Conservation (phyloP, 2,888 invertebrate genomes). For the Rhyacophila evoluta region DNA sequence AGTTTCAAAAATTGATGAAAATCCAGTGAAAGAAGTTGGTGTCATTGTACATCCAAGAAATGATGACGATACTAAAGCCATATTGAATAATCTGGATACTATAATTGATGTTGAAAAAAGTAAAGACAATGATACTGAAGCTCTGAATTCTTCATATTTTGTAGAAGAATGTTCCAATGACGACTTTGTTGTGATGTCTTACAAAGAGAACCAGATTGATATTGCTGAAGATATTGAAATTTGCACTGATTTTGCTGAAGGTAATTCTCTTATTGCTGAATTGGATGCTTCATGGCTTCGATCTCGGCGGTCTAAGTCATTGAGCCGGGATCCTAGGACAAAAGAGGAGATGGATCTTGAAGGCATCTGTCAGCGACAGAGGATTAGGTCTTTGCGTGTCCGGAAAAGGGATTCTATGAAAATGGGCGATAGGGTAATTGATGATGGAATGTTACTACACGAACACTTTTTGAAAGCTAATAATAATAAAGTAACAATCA, state of each 20-base stretch:
- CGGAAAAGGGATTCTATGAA: background rate
- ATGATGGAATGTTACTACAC: background rate
- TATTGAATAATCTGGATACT: background rate
- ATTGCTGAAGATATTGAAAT: constrained; percentile 51
- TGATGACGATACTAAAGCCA: background rate
- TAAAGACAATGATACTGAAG: background rate
- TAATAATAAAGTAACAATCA: background rate
- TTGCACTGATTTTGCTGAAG: constrained; percentile 51
- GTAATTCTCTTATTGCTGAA: constrained; percentile 43
- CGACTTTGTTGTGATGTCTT: constrained; percentile 50
- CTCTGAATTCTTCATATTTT: constrained; percentile 35
- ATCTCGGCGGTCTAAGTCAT: constrained; percentile 16
- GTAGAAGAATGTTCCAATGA: constrained; percentile 47
- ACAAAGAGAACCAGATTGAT: constrained; percentile 51
- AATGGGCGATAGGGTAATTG: background rate
- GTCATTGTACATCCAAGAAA: background rate
- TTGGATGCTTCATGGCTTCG: constrained; percentile 49
- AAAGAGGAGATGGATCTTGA: background rate
- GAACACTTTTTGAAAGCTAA: background rate
- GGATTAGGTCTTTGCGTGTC: background rate
- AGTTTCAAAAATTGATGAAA: background rate
- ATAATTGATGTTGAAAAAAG: background rate
- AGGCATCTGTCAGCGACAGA: background rate
- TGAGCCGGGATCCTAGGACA: background rate
- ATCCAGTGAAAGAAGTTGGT: background rate